Evolutionary conservation across 2,797 vertebrate species (phyloP), one percentile per base, ranked within the genome.

Genomic region (Picus viridis): DNA sequence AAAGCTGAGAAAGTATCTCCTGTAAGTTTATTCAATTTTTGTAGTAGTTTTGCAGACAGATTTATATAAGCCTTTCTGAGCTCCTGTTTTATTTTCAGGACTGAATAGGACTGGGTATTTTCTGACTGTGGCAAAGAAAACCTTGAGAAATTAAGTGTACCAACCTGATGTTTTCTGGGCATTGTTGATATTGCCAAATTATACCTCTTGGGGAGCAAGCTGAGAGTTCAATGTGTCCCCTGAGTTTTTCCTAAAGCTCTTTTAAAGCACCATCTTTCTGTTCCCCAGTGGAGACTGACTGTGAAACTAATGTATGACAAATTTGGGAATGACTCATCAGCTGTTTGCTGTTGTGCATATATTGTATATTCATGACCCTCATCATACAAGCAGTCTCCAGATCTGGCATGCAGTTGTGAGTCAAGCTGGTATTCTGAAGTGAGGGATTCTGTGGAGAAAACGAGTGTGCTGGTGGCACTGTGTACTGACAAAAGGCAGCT

Each of bases 361-460:
- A 17, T 39, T 91, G 75, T n/a, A 6, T 69, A 27, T 76, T 88
- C 24, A 53, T 94, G 82, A 75, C 67, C 20, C 62, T 77, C 12
- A 7, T 59, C 65, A 39, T 72, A 83, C 34, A 75, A 85, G 84
- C 47, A n/a, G 53, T 49, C 75, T 51, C 82, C 71, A 89, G 61
- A 92, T 93, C 86, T 41, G 26, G 83, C 68, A 64, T 79, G 86
- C 70, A 32, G 14, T 59, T 75, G 56, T 93, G 92, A 94, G 85
- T 93, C 90, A 96, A 95, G 51, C 74, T 87, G 74, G 14, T 93
- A 78, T 73, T 95, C 67, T 63, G 82, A 79, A 94, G 68, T 0
- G 41, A 95, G 81, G 53, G 75, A 61, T 81, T 94, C 91, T 88
- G 14, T 62, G 77, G 65, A 88, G 77, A 87, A 92, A 95, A 92